These are phyloP conservation scores for Sialis lutaria DNA, from an alignment of 2,888 invertebrate genomes.

Conservation along the genomic window DNA sequence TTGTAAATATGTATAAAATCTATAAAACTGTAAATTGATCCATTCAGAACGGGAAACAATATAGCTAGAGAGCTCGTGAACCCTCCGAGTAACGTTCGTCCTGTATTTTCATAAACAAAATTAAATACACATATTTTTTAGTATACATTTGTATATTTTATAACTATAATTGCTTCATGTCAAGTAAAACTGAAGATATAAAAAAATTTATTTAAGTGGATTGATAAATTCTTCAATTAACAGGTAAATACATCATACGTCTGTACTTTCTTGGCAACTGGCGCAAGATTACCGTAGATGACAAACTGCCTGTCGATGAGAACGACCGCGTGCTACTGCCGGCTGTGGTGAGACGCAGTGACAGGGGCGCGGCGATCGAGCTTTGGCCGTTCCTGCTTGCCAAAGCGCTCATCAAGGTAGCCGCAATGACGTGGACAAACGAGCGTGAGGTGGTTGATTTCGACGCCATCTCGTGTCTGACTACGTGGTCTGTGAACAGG, in stretches of 20 bases:
- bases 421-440: constrained; percentile 21
- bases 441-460: constrained; percentile 23
- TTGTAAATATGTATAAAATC: too few species aligned
- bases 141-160: too few species aligned
- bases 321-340: constrained; percentile 23
- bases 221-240: too few species aligned
- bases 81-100: too few species aligned
- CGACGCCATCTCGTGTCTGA: constrained; percentile 25
- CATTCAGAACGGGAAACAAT: too few species aligned
- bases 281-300: constrained; percentile 29
- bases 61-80: too few species aligned
- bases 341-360: constrained; percentile 12
- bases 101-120: too few species aligned
- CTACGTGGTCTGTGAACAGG: constrained; percentile 25
- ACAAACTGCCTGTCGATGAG: constrained; percentile 25
- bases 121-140: too few species aligned
- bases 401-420: constrained; percentile 28
- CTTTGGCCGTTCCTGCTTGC: constrained; percentile 30
- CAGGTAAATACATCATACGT: constrained; percentile 30
- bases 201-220: too few species aligned
- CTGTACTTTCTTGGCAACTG: constrained; percentile 29
- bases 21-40: too few species aligned
- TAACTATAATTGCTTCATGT: too few species aligned
- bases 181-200: too few species aligned
- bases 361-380: constrained; percentile 14